These are phyloP conservation scores for Pilophorus perplexus DNA, from an alignment of 2,888 invertebrate genomes.

Conservation along the genomic window DNA sequence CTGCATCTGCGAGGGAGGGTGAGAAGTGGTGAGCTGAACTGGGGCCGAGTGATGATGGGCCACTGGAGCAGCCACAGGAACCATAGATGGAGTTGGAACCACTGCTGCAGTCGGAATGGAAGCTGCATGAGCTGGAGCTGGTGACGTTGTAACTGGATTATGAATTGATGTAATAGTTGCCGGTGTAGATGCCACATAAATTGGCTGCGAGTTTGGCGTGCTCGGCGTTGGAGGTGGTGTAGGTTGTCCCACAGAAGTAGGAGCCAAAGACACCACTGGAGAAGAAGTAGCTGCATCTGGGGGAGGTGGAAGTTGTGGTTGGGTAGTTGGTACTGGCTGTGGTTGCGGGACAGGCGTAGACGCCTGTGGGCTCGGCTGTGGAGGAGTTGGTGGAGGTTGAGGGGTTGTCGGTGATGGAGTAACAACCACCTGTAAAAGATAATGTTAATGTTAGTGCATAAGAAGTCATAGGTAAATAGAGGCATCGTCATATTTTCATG, in stretches of 20 bases:
- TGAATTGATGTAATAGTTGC: slow-evolving; percentile 37
- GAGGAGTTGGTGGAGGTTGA: slow-evolving; percentile 37
- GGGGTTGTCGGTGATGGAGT: slow-evolving; percentile 13
- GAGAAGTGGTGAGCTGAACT: slow-evolving; percentile 13
- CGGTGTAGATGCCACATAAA: slow-evolving; percentile 21
- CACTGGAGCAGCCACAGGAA: no score
- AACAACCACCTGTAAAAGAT: slow-evolving; percentile 5
- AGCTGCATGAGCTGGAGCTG: slow-evolving; percentile 45
- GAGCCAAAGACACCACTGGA: slow-evolving; percentile 26
- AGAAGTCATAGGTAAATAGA: neutral
- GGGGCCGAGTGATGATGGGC: slow-evolving; percentile 7
- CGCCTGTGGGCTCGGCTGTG: slow-evolving; percentile 48
- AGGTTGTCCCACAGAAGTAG: slow-evolving; percentile 9
- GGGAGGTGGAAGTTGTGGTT: slow-evolving; percentile 38
- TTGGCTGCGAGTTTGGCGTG: slow-evolving; percentile 15
- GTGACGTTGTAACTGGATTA: slow-evolving; percentile 31
- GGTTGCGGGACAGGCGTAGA: slow-evolving; percentile 35
- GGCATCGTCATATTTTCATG: no score
- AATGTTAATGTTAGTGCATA: neutral
- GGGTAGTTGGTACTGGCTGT: slow-evolving; percentile 31
- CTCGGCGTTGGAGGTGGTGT: slow-evolving; percentile 24
- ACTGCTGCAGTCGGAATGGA: no score
- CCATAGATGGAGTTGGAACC: no score
- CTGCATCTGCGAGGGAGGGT: slow-evolving; percentile 4
- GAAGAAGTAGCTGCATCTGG: slow-evolving; percentile 41